These are phyloP conservation scores for Labeo catla DNA, from an alignment of 2,113 vertebrate species.

Conservation along the genomic window DNA sequence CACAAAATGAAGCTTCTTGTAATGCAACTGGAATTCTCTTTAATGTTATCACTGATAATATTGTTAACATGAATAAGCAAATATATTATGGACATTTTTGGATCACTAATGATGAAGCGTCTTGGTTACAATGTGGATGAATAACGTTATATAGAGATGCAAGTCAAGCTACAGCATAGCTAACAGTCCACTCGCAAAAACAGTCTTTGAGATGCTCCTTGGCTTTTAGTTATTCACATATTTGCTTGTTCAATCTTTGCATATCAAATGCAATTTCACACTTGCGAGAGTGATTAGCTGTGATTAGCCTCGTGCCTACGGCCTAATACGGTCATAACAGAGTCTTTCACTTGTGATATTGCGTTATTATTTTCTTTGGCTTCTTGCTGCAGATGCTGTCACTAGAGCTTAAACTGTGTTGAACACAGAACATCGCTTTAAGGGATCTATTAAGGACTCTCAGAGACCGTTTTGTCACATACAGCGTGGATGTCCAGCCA, in stretches of 20 bases:
- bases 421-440: not conserved
- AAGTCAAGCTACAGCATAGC: too few relatives aligned
- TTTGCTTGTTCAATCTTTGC: not conserved
- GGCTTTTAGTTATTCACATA: not conserved
- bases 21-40: too few relatives aligned
- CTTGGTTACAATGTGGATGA: too few relatives aligned
- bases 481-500: not conserved
- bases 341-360: not conserved
- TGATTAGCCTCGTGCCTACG: not conserved
- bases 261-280: not conserved
- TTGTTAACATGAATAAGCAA: too few relatives aligned
- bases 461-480: not conserved
- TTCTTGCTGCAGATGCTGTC: not conserved
- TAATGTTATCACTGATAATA: too few relatives aligned
- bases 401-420: not conserved
- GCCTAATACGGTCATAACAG: not conserved
- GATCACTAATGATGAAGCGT: not conserved
- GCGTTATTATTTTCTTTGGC: not conserved
- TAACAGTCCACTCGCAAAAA: not conserved
- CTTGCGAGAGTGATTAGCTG: not conserved
- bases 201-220: not conserved
- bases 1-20: too few relatives aligned
- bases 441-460: not conserved
- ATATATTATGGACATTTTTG: not conserved
- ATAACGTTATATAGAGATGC: not conserved